Evolutionary conservation across 1,140 invertebrate species (phyloP).

Genomic region (Paraescarpia echinospica): DNA sequence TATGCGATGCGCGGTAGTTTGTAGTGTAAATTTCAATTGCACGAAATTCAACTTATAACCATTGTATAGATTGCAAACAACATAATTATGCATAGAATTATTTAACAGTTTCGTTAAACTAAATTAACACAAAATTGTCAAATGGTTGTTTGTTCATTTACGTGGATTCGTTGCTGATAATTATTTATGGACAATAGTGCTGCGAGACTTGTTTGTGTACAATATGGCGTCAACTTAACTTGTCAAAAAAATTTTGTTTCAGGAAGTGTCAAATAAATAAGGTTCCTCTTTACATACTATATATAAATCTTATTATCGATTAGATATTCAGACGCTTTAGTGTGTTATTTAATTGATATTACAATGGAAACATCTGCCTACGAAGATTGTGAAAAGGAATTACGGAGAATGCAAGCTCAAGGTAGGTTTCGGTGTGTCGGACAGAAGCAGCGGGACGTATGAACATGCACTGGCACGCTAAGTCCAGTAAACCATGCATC

Average conservation of each 20-base stretch:
- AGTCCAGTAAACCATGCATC: background rate
- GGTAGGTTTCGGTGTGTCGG: background rate
- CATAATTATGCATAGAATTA: background rate
- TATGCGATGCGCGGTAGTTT: background rate
- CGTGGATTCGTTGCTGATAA: background rate
- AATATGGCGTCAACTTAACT: background rate
- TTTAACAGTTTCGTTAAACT: background rate
- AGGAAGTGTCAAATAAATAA: background rate
- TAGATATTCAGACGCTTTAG: background rate
- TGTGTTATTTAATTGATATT: background rate
- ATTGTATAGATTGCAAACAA: background rate
- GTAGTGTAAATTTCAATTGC: background rate
- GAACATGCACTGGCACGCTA: background rate
- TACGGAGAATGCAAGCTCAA: background rate
- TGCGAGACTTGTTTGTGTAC: constrained; percentile 4
- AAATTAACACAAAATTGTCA: background rate
- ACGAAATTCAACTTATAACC: background rate
- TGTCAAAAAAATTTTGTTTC: background rate
- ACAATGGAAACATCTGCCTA: background rate
- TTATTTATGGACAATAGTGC: background rate
- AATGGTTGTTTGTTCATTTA: no score
- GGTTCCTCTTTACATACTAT: background rate
- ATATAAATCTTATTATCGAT: background rate
- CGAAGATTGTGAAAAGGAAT: background rate
- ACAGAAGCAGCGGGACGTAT: background rate